Conservation (phyloP, 2,797 vertebrate species). For the Schizopygopsis malacanthus region DNA sequence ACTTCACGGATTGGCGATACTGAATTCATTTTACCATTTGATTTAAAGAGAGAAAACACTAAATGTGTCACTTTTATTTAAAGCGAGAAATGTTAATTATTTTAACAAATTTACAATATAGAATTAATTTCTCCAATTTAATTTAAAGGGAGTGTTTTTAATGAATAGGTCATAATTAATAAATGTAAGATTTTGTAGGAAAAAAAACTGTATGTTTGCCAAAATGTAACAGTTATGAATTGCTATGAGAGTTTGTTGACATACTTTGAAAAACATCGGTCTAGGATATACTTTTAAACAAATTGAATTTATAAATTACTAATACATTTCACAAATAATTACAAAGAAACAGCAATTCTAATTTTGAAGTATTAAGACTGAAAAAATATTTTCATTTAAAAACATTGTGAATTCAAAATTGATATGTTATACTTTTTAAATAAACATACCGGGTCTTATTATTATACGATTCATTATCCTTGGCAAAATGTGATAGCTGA, state of each 20-base stretch:
- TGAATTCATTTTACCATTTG: background rate
- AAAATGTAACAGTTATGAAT: background rate
- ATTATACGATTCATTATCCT: background rate
- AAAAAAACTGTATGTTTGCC: background rate
- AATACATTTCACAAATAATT: background rate
- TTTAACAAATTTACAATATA: background rate
- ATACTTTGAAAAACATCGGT: background rate
- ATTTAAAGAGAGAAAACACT: background rate
- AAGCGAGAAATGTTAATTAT: background rate
- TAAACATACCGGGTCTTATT: background rate
- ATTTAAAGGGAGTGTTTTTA: background rate
- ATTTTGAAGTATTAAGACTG: background rate
- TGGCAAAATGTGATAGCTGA: background rate
- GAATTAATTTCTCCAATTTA: background rate
- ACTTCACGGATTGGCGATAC: background rate
- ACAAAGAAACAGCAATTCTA: background rate
- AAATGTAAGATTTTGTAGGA: background rate
- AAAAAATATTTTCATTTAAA: background rate
- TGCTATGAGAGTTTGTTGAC: background rate
- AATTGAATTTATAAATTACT: background rate
- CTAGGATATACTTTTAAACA: background rate
- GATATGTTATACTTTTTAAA: background rate
- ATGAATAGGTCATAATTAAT: background rate
- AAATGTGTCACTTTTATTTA: background rate
- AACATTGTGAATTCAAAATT: background rate